Conservation (phyloP, 1,140 invertebrate species). For the Danaus plexippus region DNA sequence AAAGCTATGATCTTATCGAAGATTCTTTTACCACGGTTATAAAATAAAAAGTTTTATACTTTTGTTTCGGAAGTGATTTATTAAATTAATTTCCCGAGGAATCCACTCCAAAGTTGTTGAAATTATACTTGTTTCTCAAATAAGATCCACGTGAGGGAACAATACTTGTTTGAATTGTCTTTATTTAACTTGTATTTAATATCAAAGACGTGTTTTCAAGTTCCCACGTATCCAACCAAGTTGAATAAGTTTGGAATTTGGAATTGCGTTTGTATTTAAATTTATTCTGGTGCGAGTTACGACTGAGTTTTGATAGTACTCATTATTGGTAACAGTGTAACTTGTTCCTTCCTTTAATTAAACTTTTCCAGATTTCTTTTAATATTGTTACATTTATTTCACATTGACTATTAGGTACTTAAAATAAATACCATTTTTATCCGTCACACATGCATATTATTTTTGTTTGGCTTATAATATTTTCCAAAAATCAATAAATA, state of each 20-base stretch:
- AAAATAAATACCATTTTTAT: too few relatives aligned
- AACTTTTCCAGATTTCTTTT: too few relatives aligned
- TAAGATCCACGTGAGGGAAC: constrained; percentile 50
- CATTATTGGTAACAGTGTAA: constrained; percentile 10
- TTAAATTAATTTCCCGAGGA: constrained; percentile 54
- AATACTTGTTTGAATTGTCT: constrained; percentile 53
- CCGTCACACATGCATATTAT: too few relatives aligned
- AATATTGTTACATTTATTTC: too few relatives aligned
- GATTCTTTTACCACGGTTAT: constrained; percentile 43
- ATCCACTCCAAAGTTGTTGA: constrained; percentile 41
- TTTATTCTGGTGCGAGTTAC: constrained; percentile 28
- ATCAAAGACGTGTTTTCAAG: constrained; percentile 53
- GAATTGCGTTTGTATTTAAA: constrained; percentile 44
- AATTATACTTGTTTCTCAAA: constrained; percentile 56
- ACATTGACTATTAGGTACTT: too few relatives aligned
- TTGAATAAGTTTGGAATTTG: constrained; percentile 47
- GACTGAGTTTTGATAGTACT: constrained; percentile 29
- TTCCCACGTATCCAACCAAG: constrained; percentile 37
- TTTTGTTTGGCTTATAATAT: too few relatives aligned
- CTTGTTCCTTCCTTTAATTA: neutral
- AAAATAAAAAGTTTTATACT: constrained; percentile 38
- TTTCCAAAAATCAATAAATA: too few relatives aligned
- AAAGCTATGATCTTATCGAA: constrained; percentile 32
- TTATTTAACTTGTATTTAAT: constrained; percentile 67
- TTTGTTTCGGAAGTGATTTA: constrained; percentile 56